Base-by-base conservation (phyloP, 2,797 vertebrate species). In the Gadopsis bispinosus region DNA sequence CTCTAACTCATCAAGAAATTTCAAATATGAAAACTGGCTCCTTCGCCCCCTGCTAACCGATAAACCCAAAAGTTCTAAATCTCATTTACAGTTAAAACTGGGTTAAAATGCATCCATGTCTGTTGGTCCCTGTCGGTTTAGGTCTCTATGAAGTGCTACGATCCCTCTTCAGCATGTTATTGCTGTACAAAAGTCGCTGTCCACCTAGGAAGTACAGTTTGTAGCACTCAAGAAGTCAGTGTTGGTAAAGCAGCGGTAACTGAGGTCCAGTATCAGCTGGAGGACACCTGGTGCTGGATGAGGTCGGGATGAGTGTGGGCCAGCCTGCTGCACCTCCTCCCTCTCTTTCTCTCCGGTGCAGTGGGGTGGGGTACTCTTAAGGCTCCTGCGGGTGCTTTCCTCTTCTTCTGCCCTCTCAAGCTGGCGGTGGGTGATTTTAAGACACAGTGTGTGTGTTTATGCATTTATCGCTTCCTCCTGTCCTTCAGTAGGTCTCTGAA, bases 401-500 rank as follows among this genome's bases (percentile, higher is more conserved):
- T 86, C 79, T 80, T 86, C 75, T 72, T 82, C 69, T 79, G 76
- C 84, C 89, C 78, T 89, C 87, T 88, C 81, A 89, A 91, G 88
- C 89, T 93, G 88, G 89, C 84, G 75, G 84, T 80, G 88, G 87
- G 80, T 89, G 83, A 92, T 89, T 90, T 90, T 93, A 95, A 95
- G 93, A 95, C 94, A 95, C 93, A 90, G 86, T 86, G 92, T 91
- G 91, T 88, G 90, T 86, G 79, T 83, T 88, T 90, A 71, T 87
- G 88, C 66, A 78, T 84, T 66, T 51, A 50, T 77, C 43, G 26
- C 77, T 33, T 60, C 65, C 60, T 77, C 66, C 55, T 31, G 58
- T 63, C 56, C 72, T 63, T 98, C 94, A 99, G 93, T 99, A 99
- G 47, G 98, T 99, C 95, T 99, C 98, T 0, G 98, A 99, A 87